A percentile compares a stretch with the other conserved stretches of the same genome.
Evolutionary conservation across 1,140 invertebrate genomes (phyloP).

Genomic region (Pogonomyrmex barbatus): DNA sequence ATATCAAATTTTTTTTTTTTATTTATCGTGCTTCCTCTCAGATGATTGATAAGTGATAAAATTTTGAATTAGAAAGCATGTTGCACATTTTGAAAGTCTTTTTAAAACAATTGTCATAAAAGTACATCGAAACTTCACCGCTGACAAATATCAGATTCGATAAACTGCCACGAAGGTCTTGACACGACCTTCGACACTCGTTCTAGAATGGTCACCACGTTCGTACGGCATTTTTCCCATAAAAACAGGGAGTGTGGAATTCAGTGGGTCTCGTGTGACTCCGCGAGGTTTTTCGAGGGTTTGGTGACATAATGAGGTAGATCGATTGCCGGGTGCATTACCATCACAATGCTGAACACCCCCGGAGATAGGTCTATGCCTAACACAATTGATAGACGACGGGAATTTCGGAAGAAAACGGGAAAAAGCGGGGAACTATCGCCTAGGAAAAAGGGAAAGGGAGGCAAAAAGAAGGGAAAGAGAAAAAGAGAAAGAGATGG

Average conservation of each 20-base stretch:
- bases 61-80: background rate
- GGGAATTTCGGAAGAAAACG: constrained; percentile 84
- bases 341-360: constrained; percentile 83
- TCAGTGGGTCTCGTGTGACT: constrained; percentile 77
- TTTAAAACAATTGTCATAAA: background rate
- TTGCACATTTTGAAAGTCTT: background rate
- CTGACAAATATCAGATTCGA: constrained; percentile 16
- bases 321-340: constrained; percentile 83
- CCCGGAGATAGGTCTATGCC: constrained; percentile 72
- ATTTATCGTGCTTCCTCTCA: background rate
- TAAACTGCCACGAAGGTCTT: background rate
- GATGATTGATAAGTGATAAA: background rate
- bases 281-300: constrained; percentile 73
- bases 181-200: constrained; percentile 43
- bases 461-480: constrained; percentile 6
- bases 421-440: constrained; percentile 75
- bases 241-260: constrained; percentile 68
- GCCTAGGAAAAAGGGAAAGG: background rate
- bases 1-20: background rate
- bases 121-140: background rate
- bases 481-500: background rate
- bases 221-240: constrained; percentile 73
- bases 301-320: constrained; percentile 83
- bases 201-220: constrained; percentile 23
- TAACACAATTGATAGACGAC: constrained; percentile 84